These are phyloP conservation scores for Sceloporus undulatus DNA, from an alignment of 2,113 vertebrate genomes.

Conservation along the genomic window DNA sequence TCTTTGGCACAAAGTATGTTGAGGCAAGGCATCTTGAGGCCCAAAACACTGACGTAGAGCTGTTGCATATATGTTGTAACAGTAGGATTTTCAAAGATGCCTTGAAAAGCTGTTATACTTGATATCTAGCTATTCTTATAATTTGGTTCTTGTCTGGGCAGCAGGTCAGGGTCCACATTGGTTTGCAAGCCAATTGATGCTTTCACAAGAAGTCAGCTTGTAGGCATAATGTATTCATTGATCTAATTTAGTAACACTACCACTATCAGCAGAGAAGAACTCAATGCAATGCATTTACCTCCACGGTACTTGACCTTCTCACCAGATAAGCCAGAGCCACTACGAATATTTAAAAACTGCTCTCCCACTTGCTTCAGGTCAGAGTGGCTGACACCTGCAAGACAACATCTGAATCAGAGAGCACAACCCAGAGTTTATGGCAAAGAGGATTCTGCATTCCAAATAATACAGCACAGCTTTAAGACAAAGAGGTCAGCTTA, in stretches of 20 bases:
- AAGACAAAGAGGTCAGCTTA: constrained; percentile 27
- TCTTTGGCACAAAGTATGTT: neutral
- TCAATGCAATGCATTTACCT: constrained; percentile 76
- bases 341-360: constrained; percentile 94
- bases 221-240: too few relatives aligned
- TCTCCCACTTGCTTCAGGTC: constrained; percentile 92
- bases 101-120: neutral
- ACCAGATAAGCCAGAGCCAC: constrained; percentile 84
- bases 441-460: neutral
- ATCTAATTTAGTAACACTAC: neutral
- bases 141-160: neutral
- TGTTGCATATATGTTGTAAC: neutral
- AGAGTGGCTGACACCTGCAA: constrained; percentile 89
- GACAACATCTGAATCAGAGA: neutral
- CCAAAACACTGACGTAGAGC: neutral
- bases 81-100: neutral
- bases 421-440: neutral
- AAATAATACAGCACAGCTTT: neutral
- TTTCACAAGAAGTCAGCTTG: neutral
- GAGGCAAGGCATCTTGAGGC: neutral
- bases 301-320: constrained; percentile 87
- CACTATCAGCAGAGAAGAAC: neutral
- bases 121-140: neutral
- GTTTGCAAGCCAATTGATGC: neutral
- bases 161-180: too few relatives aligned